Evolutionary conservation across 1,140 invertebrate genomes (phyloP), one percentile per base, ranked within the genome.

Genomic region (Euwallacea similis): DNA sequence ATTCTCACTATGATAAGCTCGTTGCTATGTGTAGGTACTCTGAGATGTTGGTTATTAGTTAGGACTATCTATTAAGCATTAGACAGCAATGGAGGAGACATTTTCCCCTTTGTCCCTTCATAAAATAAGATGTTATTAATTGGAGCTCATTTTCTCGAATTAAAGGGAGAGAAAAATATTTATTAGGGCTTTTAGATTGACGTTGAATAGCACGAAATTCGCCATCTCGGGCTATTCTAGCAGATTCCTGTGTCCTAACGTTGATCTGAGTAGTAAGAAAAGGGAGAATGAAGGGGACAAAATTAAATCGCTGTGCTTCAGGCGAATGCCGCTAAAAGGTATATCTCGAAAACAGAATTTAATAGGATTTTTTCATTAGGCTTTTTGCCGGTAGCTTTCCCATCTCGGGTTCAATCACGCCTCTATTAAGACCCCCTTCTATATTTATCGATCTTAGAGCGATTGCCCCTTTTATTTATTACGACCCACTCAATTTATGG

Each of bases 301-400:
- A 72, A 72, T 72, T 53, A 66, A 72, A 72, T 61, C 55, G 59
- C 11, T 13, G 33, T 47, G 60, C 62, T 70, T 15, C 8, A 16
- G 60, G 54, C 61, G 60, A 70, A 50, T 47, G 61, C 44, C 69
- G 46, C 64, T 67, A 72, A 67, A 65, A 66, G 58, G 54, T 66
- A 72, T 72, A 65, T 55, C 63, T 64, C 65, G 59, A 72, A 72
- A 72, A 72, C 65, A 72, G 59, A 72, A 67, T 72, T 72, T 72
- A 72, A 72, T 72, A 72, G 65, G 71, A 68, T 72, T 72, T 72
- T 65, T 72, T 72, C 71, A 72, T 72, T 72, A 72, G 71, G 62
- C 55, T 68, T 72, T 72, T 72, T 65, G 62, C 71, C 65, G 44
- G 59, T 55, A 54, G 65, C 71, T 67, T 66, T 66, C 42, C 58